phyloP scores from a whole-genome alignment of 2,797 vertebrate species.

The Threskiornis aethiopicus region DNA sequence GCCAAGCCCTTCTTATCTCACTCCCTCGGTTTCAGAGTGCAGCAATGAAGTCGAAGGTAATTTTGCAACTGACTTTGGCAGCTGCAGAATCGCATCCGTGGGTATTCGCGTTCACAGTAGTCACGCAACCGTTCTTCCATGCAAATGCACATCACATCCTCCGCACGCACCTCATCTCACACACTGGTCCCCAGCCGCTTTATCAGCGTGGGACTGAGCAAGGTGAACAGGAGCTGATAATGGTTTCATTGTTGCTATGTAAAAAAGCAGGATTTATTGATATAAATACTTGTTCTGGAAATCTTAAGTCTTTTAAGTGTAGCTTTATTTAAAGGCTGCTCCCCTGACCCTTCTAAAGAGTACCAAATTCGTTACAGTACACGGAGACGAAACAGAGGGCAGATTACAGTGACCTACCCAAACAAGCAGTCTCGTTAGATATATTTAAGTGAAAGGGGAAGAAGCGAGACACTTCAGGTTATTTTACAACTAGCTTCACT shows the following conservation, averaged over 20 bases:
- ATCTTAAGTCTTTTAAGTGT: neutral
- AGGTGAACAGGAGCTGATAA: neutral
- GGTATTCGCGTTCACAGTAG: neutral
- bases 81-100: neutral
- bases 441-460: neutral
- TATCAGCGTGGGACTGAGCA: rapidly evolving
- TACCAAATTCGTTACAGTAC: neutral
- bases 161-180: neutral
- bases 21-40: neutral
- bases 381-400: neutral
- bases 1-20: conserved; percentile 40
- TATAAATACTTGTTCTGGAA: neutral
- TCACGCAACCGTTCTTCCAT: neutral
- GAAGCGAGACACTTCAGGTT: neutral
- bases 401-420: neutral
- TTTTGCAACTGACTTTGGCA: conserved; percentile 15
- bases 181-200: neutral
- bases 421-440: neutral
- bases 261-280: neutral
- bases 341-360: neutral
- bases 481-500: neutral
- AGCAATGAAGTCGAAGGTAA: neutral
- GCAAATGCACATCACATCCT: neutral
- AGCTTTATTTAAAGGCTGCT: neutral
- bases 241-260: neutral